These are phyloP conservation scores for Girardinus metallicus DNA, from an alignment of 2,797 vertebrate genomes.

Conservation along the genomic window DNA sequence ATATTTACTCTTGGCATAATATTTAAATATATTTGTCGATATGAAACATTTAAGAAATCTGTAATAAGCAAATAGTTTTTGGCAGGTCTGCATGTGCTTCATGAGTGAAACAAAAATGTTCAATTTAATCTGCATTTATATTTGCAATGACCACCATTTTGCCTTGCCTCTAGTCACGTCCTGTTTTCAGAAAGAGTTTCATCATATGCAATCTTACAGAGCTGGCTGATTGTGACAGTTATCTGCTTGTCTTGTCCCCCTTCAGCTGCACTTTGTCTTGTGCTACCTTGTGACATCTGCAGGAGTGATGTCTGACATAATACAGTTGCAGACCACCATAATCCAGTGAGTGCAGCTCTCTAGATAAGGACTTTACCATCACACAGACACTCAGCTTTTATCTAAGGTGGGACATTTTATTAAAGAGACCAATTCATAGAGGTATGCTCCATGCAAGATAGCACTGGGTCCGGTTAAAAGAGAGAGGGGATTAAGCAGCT, in stretches of 20 bases:
- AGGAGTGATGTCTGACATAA: conserved; percentile 25
- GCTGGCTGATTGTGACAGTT: not conserved
- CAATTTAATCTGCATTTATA: not conserved
- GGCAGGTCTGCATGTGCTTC: too few relatives aligned
- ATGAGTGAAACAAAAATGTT: too few relatives aligned
- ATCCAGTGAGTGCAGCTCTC: conserved; percentile 23
- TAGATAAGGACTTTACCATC: conserved; percentile 24
- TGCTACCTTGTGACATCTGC: not conserved
- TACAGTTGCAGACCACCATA: conserved; percentile 11
- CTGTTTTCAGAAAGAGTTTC: not conserved
- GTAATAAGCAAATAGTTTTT: too few relatives aligned
- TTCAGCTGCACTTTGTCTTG: conserved; percentile 10
- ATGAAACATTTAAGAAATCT: not conserved
- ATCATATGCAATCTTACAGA: not conserved
- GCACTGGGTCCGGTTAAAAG: conserved; percentile 2
- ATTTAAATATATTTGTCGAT: not conserved
- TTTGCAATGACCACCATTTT: not conserved
- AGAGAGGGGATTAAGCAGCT: not conserved
- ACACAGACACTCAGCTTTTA: conserved; percentile 11
- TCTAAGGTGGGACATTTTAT: conserved; percentile 18
- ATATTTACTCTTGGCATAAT: not conserved
- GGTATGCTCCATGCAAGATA: not conserved
- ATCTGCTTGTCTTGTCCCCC: conserved; percentile 6
- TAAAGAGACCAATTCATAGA: not conserved
- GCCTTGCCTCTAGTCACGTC: not conserved